phyloP scores from a whole-genome alignment of 92 coral and sea anemone species.

The Anthopleura xanthogrammica region DNA sequence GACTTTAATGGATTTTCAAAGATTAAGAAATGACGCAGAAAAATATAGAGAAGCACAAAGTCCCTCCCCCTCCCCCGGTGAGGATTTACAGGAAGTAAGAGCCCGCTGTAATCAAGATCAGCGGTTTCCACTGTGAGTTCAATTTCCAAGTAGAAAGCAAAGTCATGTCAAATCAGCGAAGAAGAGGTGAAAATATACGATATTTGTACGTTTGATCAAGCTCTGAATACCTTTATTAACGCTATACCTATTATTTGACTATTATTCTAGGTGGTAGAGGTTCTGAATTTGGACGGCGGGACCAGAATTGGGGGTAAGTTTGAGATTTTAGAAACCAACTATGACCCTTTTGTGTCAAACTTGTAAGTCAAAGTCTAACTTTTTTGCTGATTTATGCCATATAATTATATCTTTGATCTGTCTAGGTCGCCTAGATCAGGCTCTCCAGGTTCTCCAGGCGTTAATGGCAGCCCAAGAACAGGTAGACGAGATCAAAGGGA shows the following conservation, averaged over 20 bases:
- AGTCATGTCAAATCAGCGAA: constrained; percentile 26
- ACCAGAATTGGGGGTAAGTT: constrained; percentile 46
- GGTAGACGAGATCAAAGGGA: constrained; percentile 48
- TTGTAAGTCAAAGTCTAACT: not conserved
- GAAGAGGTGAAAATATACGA: constrained; percentile 16
- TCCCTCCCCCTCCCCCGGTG: constrained; percentile 9
- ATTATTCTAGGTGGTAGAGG: constrained; percentile 37
- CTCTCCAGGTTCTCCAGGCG: constrained; percentile 51
- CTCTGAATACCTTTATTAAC: not conserved
- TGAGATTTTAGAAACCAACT: not conserved
- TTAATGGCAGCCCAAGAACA: constrained; percentile 52
- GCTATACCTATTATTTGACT: not conserved
- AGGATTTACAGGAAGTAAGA: not conserved
- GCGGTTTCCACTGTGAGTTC: constrained; percentile 12
- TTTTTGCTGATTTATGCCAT: not conserved
- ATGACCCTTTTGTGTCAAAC: not conserved
- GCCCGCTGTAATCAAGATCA: not conserved
- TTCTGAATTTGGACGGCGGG: constrained; percentile 32
- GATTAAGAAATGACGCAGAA: too few relatives aligned
- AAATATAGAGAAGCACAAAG: not conserved
- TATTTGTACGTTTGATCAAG: not conserved
- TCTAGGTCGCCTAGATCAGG: constrained; percentile 49
- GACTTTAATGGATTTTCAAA: not conserved
- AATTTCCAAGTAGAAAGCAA: constrained; percentile 6
- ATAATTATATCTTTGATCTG: not conserved